Percentiles rank a stretch among this genome's conserved stretches.
phyloP scores from a whole-genome alignment of 2,797 vertebrate species.

The Anguilla marmorata region DNA sequence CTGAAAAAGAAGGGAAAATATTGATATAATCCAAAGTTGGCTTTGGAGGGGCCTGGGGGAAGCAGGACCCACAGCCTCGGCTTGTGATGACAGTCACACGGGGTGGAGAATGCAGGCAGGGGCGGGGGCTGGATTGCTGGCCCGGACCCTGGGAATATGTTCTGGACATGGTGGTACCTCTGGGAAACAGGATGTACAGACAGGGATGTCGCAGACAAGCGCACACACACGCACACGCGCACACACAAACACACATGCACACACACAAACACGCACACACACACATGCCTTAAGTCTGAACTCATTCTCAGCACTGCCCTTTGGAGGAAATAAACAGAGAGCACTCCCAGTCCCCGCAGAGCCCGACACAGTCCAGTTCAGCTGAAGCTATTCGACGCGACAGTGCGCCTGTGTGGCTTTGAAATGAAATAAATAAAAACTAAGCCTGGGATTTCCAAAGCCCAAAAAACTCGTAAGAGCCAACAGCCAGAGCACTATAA shows the following conservation, averaged over 20 bases:
- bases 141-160: slow-evolving; percentile 2
- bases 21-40: background rate
- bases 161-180: background rate
- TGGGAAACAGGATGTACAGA: slow-evolving; percentile 19
- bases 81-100: background rate
- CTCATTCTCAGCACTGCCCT: background rate
- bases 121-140: background rate
- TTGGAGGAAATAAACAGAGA: background rate
- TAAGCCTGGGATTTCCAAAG: background rate
- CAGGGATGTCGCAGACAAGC: background rate
- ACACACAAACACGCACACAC: background rate
- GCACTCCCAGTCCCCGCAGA: background rate
- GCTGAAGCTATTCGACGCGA: background rate
- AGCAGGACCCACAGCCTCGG: background rate
- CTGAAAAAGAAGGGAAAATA: slow-evolving; percentile 2
- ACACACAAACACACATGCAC: background rate
- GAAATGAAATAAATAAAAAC: background rate
- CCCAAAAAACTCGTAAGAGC: background rate
- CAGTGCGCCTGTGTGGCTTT: background rate
- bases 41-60: background rate
- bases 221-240: background rate
- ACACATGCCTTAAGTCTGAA: background rate
- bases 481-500: background rate
- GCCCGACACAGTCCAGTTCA: background rate
- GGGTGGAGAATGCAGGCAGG: background rate